Conservation (phyloP, 2,113 vertebrate species). For the Lontra canadensis region DNA sequence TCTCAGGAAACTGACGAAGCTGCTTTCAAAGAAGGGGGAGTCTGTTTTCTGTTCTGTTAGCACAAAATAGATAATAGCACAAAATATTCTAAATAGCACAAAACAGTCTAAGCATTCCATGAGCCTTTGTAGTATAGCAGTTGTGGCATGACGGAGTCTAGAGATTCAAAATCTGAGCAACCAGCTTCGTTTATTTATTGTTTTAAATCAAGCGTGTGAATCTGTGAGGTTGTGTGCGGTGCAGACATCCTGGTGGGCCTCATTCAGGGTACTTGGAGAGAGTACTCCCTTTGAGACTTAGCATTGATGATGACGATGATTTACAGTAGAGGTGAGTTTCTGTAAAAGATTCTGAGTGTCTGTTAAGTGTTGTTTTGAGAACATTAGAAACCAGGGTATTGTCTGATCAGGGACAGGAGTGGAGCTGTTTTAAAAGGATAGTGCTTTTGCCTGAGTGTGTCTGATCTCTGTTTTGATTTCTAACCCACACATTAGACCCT, state of each 20-base stretch:
- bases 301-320: background rate
- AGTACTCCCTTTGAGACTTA: background rate
- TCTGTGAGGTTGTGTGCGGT: background rate
- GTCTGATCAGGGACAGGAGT: background rate
- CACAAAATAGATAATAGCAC: background rate
- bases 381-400: background rate
- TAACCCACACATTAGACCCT: background rate
- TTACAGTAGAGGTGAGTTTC: background rate
- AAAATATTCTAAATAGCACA: background rate
- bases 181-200: background rate
- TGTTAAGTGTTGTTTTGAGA: background rate
- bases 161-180: background rate
- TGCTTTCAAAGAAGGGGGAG: background rate
- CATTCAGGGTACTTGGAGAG: background rate
- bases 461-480: background rate
- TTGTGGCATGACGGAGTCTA: background rate
- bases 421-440: background rate
- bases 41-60: background rate
- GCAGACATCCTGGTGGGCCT: background rate
- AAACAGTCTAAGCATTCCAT: background rate
- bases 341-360: background rate
- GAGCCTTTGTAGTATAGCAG: background rate
- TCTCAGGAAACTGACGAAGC: background rate
- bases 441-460: background rate
- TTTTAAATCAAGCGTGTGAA: background rate